Evolutionary conservation across 2,113 vertebrate species (phyloP), one percentile per base, ranked within the genome.

Genomic region (Oxyura jamaicensis): DNA sequence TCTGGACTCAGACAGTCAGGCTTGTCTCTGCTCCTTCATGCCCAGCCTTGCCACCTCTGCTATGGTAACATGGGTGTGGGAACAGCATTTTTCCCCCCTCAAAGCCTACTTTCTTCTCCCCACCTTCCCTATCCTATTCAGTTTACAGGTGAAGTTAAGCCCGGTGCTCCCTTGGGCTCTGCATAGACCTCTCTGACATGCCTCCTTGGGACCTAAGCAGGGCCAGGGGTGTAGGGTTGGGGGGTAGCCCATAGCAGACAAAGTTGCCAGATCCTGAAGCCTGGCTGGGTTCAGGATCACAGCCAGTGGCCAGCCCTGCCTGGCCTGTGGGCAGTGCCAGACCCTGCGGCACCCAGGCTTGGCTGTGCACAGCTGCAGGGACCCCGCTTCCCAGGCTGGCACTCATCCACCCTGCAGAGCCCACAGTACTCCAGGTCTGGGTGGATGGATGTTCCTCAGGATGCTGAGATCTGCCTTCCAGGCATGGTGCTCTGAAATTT

Each of bases 191-290:
- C 35, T 71, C 26, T 63, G 62, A 63, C 26, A 21, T 21, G 26
- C 6, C 5, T 23, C 4, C 8, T 19, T 9, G n/a, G 33, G 67
- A 26, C 42, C 22, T 1, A 11, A 55, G 15, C 6, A 2, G 4
- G 35, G 13, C 18, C 4, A 19, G 39, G 16, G 33, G 3, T 2
- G 6, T 50, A 15, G 20, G 4, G 4, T 10, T 15, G 1, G 1
- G 1, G n/a, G 20, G 13, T 7, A 13, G 15, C 29, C 13, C 0
- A 19, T 48, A 2, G 2, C 6, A 21, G 39, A 1, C 0, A 12
- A 56, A 19, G n/a, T 6, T 50, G 44, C 48, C 2, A 5, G 42
- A 33, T n/a, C 2, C n/a, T 4, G 1, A 22, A 4, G 4, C 2
- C 2, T 2, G 29, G 21, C 2, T 4, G 39, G 11, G 16, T 86